Base-by-base conservation (phyloP, 2,888 invertebrate species). In the Agrotis ipsilon region DNA sequence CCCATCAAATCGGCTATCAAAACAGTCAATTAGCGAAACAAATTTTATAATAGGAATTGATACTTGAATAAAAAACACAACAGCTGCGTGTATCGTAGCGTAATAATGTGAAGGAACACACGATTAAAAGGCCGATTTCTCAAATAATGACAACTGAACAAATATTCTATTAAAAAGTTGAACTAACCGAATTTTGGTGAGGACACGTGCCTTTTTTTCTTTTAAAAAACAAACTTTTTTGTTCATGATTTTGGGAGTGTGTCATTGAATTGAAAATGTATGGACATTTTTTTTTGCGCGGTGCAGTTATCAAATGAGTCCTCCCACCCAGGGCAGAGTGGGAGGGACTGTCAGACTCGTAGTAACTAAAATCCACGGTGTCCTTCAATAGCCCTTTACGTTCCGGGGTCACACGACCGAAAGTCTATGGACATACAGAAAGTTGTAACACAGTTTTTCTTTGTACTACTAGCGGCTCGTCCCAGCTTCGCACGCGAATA, bases 121-220 rank as follows among this genome's bases (percentile, higher is more conserved):
- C 86, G 87, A 90, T 91, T 90, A 89, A 83, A 74, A 75, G 71
- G 69, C 51, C 87, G 88, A 89, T 91, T 89, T 88, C 85, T 89
- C 90, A 92, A 91, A 92, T 88, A 92, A 87, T 89, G 91, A 90
- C 92, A 92, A 88, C 91, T 92, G 92, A 91, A 89, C 89, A 92
- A 93, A 93, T 92, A 92, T 78, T 68, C 72, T 76, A 68, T 83
- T 83, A 86, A 89, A 90, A 88, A 88, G 84, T 63, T 49, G 46
- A 75, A 73, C 80, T 81, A 81, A 85, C 75, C 76, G 79, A 78
- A 63, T 71, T 85, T 82, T 82, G 71, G 52, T 62, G 62, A 48
- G 82, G 67, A 39, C 87, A 76, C 85, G 87, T 82, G 87, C 86
- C 75, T 49, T 61, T 81, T 80, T 19, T 13, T 0, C 13, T 2